Evolutionary conservation across 2,113 vertebrate species (phyloP).

Genomic region (Brienomyrus longianalis): DNA sequence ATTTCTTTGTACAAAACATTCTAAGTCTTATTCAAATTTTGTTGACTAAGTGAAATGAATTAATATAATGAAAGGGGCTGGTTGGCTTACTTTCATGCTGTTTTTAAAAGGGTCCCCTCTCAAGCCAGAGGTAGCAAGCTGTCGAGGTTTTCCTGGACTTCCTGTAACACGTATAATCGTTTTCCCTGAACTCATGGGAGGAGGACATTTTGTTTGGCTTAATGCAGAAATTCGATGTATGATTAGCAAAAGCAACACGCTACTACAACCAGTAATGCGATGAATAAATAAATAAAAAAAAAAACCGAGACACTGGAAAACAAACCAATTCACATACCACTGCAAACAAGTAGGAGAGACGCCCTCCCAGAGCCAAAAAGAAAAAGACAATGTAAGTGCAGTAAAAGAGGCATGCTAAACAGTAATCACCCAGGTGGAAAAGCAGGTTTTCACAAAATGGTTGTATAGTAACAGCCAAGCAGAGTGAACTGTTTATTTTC

Average conservation of each 20-base stretch:
- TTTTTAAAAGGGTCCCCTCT: background rate
- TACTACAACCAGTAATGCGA: background rate
- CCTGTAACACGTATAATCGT: background rate
- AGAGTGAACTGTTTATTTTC: background rate
- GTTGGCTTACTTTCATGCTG: background rate
- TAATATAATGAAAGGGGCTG: background rate
- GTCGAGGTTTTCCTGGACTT: background rate
- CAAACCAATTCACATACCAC: background rate
- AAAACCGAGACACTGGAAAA: background rate
- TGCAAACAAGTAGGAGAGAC: background rate
- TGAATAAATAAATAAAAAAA: background rate
- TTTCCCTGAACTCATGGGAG: background rate
- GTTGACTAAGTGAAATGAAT: background rate
- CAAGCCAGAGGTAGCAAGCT: background rate
- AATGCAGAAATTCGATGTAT: background rate
- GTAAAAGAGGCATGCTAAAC: background rate
- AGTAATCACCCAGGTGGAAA: background rate
- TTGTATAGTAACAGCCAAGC: slow-evolving; percentile 6
- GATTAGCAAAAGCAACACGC: background rate
- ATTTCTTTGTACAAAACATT: background rate
- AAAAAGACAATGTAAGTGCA: background rate
- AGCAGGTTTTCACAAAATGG: slow-evolving; percentile 9
- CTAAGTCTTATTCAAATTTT: background rate
- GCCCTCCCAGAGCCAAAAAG: background rate
- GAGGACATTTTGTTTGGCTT: background rate